Conservation (phyloP, 2,888 invertebrate species). For the Calameuta pallipes region DNA sequence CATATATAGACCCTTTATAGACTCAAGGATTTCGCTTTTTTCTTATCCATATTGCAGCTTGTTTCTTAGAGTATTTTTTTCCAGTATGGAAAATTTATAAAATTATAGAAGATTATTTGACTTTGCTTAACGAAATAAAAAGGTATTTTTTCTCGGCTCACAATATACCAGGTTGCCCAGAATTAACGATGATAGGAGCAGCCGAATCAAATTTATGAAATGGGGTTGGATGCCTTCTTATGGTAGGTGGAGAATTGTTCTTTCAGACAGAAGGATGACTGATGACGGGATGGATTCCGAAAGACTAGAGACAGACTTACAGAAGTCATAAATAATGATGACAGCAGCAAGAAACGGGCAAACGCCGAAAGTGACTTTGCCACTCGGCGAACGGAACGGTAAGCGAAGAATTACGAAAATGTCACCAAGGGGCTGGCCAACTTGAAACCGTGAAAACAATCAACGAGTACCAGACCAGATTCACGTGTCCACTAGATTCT, state of each 20-base stretch:
- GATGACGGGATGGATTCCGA: neutral
- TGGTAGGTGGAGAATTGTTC: neutral
- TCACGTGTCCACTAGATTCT: neutral
- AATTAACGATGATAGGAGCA: slow-evolving; percentile 30
- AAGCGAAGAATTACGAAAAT: neutral
- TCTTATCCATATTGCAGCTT: neutral
- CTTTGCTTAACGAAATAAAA: neutral
- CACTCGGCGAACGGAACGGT: neutral
- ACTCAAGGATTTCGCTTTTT: neutral
- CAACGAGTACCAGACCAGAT: neutral
- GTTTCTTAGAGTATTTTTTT: neutral
- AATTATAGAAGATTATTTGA: neutral
- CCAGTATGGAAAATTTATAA: neutral
- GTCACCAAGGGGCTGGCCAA: neutral
- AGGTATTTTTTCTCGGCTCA: neutral
- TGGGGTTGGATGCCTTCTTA: neutral
- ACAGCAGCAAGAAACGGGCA: slow-evolving; percentile 16
- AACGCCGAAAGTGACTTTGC: neutral
- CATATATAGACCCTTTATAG: too few relatives aligned
- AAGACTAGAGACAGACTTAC: neutral
- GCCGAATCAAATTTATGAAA: neutral
- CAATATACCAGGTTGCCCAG: slow-evolving; percentile 11
- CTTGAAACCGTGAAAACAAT: neutral
- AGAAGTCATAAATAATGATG: slow-evolving; percentile 31
- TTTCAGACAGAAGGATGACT: neutral